Evolutionary conservation across 2,797 vertebrate species (phyloP).

Genomic region (Gallinago stenura): DNA sequence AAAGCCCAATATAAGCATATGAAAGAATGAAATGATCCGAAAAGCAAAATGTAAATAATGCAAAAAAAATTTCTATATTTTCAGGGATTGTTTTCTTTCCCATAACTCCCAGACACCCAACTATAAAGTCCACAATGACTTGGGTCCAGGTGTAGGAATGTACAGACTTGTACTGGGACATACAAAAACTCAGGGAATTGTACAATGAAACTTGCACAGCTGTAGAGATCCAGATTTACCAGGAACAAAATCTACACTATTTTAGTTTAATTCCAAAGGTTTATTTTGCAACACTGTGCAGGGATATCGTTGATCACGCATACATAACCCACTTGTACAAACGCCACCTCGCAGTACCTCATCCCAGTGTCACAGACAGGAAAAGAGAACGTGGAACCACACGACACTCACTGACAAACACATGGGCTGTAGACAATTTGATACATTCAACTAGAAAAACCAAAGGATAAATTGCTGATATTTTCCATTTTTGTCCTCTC

Average conservation of each 20-base stretch:
- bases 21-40: background rate
- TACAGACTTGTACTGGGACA: background rate
- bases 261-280: background rate
- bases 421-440: background rate
- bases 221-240: background rate
- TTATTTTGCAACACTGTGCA: constrained; percentile 13
- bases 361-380: background rate
- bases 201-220: background rate
- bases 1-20: background rate
- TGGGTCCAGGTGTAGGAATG: accelerated
- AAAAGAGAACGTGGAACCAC: background rate
- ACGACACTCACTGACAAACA: background rate
- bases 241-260: background rate
- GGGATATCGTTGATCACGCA: background rate
- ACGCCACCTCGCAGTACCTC: background rate
- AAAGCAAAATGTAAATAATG: background rate
- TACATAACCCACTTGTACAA: background rate
- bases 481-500: background rate
- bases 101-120: accelerated
- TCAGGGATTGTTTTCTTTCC: background rate
- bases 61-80: background rate
- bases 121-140: background rate
- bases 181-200: background rate
- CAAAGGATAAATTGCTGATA: background rate
- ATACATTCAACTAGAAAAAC: background rate